These are phyloP conservation scores for Nomia melanderi DNA, from an alignment of 1,140 invertebrate species.

Conservation along the genomic window DNA sequence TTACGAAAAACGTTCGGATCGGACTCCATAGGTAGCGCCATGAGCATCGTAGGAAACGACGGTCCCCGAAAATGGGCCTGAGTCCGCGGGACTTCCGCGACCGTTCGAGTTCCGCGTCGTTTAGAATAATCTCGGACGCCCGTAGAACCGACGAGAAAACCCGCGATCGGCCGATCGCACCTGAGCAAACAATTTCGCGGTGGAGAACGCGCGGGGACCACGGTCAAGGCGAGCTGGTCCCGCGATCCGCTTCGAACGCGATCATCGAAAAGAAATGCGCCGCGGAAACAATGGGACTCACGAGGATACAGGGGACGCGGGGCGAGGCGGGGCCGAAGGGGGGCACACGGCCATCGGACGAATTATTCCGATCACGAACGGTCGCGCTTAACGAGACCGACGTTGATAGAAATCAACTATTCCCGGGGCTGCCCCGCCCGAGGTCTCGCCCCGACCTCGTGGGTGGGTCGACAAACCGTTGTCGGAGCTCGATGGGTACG, in stretches of 20 bases:
- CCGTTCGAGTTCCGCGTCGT: too few species aligned
- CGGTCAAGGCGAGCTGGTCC: background rate
- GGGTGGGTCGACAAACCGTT: constrained; percentile 5
- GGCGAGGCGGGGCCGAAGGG: too few species aligned
- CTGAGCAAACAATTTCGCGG: background rate
- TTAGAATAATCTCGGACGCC: too few species aligned
- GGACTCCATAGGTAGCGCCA: too few species aligned
- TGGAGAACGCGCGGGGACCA: background rate
- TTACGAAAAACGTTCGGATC: too few species aligned
- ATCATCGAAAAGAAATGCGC: background rate
- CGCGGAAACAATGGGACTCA: background rate
- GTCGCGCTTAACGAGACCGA: background rate
- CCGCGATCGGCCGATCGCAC: too few species aligned
- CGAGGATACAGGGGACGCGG: background rate
- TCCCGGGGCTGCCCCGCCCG: background rate
- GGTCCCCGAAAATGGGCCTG: too few species aligned
- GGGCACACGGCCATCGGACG: background rate
- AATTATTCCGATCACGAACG: constrained; percentile 4
- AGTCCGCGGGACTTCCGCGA: too few species aligned
- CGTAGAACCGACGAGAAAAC: too few species aligned
- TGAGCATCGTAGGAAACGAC: too few species aligned
- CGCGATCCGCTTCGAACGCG: background rate
- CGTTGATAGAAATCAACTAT: constrained; percentile 1
- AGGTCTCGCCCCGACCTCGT: background rate
- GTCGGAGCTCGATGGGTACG: too few species aligned